A percentile compares a stretch with the other conserved stretches of the same genome.
Conservation (phyloP, 2,113 vertebrate genomes). For the Sapayoa aenigma region DNA sequence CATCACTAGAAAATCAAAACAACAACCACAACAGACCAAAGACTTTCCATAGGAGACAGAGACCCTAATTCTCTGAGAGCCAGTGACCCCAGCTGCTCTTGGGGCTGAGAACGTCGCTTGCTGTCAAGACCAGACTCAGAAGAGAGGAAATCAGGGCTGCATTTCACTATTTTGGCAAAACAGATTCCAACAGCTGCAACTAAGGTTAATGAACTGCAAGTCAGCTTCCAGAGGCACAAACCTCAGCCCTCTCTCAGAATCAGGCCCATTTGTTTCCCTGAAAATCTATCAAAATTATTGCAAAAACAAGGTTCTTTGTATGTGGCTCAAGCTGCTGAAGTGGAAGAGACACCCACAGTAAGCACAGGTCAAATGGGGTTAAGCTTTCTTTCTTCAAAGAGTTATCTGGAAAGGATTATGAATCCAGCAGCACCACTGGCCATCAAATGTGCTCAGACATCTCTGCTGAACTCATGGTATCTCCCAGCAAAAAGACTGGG, state of each 20-base stretch:
- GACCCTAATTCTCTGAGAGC: not conserved
- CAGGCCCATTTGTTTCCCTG: not conserved
- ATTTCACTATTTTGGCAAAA: conserved; percentile 24
- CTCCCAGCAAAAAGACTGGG: not conserved
- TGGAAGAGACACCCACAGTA: not conserved
- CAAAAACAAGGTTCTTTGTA: not conserved
- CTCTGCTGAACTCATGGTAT: not conserved
- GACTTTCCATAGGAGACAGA: conserved; percentile 29
- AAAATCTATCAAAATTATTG: not conserved
- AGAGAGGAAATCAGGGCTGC: conserved; percentile 20
- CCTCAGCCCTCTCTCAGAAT: not conserved
- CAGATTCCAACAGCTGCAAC: not conserved
- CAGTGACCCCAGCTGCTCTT: conserved; percentile 32
- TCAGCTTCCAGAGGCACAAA: not conserved
- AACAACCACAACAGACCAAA: conserved; percentile 21
- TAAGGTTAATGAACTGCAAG: not conserved
- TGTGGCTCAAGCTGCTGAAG: not conserved
- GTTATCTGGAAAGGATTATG: conserved; percentile 44
- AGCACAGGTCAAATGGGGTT: conserved; percentile 10
- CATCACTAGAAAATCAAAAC: conserved; percentile 45
- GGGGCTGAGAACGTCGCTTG: not conserved
- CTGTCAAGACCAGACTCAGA: conserved; percentile 3
- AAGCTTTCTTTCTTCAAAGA: conserved; percentile 34
- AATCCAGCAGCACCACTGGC: not conserved
- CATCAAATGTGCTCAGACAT: not conserved